Base-by-base conservation (phyloP, 2,113 vertebrate species). In the Labeo catla region DNA sequence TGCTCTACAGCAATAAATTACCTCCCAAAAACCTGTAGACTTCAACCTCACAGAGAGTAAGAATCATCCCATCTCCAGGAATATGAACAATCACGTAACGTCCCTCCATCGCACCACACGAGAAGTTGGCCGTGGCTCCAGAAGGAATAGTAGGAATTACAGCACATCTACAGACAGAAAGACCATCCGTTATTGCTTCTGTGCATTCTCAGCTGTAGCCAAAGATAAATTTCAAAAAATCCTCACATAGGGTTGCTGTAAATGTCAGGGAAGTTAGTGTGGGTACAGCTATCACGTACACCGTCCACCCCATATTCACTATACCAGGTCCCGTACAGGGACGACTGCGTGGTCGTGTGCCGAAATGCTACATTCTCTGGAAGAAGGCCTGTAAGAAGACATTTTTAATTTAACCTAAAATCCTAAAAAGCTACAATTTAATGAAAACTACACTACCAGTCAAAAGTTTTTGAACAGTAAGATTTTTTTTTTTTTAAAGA, bases 51-150 rank as follows among this genome's bases (percentile, higher is more conserved):
- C 49, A 49, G 10, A 49, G 10, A 49, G 1, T 49, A 49, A 49
- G 8, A 49, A 3, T 12, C 1, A 11, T 49, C 49, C 10, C 10
- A 49, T 10, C 3, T 49, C 49, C 66, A 72, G 66, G 45, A 70
- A 76, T 59, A 6, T 61, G 49, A 19, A 76, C 7, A 47, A 16
- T 63, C 43, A 74, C 2, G 21, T 34, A 88, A 7, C 65, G 87
- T 36, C 89, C 87, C 49, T 13, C 83, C 80, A 84, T 84, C 8
- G 50, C 86, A 6, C 76, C 36, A 0, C 86, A 90, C 2, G 2
- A 1, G 28, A 52, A 85, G 4, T 28, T 66, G 13, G 76, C 0
- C 0, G 76, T 6, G 2, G 0, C 2, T 8, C 87, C 66, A 23
- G 76, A 5, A 36, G 4, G 0, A 2, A 88, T 83, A 6, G n/a